A percentile compares a stretch with the other conserved stretches of the same genome.
phyloP scores from a whole-genome alignment of 2,113 vertebrate species.

The Poecilia latipinna region DNA sequence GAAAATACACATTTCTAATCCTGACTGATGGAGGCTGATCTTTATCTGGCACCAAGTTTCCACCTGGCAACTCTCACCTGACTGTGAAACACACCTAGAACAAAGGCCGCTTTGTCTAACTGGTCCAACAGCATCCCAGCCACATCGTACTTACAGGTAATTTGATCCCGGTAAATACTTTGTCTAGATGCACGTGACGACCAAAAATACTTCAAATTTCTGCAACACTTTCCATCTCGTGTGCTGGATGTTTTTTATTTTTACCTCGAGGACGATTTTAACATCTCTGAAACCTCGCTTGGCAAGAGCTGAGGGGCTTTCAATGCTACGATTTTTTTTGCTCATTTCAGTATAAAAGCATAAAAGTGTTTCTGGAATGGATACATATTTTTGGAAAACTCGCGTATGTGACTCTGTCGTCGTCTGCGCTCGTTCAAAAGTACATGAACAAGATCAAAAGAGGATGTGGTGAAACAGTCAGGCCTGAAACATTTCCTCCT shows the following conservation, averaged over 20 bases:
- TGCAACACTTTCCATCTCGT: neutral
- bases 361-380: neutral
- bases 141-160: slow-evolving; percentile 4
- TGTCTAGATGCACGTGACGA: slow-evolving; percentile 16
- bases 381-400: neutral
- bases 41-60: slow-evolving; percentile 8
- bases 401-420: neutral
- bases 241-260: neutral
- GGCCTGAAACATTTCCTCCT: slow-evolving; percentile 23
- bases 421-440: neutral
- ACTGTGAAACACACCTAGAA: slow-evolving; percentile 24
- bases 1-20: neutral
- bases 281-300: slow-evolving; percentile 18
- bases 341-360: slow-evolving; percentile 2
- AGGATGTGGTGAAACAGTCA: slow-evolving; percentile 53
- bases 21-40: slow-evolving; percentile 9
- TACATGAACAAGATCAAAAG: slow-evolving; percentile 39
- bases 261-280: neutral
- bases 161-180: slow-evolving; percentile 1
- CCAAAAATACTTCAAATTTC: neutral
- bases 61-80: slow-evolving; percentile 10
- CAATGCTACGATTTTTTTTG: neutral
- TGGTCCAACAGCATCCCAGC: slow-evolving; percentile 24
- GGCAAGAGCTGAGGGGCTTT: slow-evolving; percentile 2
- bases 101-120: slow-evolving; percentile 31